phyloP scores from a whole-genome alignment of 2,113 vertebrate genomes.

The Nasalis larvatus region DNA sequence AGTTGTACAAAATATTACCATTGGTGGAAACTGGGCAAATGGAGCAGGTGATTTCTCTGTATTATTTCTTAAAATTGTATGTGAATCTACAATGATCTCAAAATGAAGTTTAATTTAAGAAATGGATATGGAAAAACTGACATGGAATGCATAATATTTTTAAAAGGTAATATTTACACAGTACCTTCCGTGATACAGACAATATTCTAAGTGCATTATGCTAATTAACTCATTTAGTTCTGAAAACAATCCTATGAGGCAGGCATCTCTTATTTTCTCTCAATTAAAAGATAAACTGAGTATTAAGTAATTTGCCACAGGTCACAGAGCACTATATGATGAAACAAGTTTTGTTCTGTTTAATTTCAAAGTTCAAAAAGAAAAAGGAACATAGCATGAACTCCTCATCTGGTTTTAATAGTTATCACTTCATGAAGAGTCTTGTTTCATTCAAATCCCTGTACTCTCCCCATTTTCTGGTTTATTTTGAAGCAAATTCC shows the following conservation, averaged over 20 bases:
- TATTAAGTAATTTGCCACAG: neutral
- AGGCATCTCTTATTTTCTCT: neutral
- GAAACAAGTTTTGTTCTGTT: neutral
- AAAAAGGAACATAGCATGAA: neutral
- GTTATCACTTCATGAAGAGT: neutral
- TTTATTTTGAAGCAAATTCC: conserved; percentile 47
- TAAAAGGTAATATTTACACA: neutral
- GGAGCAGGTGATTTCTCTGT: neutral
- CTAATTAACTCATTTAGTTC: neutral
- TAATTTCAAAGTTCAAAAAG: conserved; percentile 25
- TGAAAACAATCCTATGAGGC: neutral
- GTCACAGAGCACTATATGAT: neutral
- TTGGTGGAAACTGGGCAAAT: neutral
- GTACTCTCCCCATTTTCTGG: neutral
- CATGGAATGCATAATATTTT: neutral
- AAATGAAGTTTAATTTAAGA: conserved; percentile 40
- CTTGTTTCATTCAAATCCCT: neutral
- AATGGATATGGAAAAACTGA: neutral
- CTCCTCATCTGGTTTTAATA: conserved; percentile 32
- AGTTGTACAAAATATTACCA: neutral
- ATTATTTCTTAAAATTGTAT: conserved; percentile 7
- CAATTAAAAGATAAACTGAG: neutral
- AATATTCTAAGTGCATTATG: neutral
- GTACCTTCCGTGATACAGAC: neutral
- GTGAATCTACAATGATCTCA: neutral